phyloP scores from a whole-genome alignment of 2,888 invertebrate species.

The Ernsta delagoae region DNA sequence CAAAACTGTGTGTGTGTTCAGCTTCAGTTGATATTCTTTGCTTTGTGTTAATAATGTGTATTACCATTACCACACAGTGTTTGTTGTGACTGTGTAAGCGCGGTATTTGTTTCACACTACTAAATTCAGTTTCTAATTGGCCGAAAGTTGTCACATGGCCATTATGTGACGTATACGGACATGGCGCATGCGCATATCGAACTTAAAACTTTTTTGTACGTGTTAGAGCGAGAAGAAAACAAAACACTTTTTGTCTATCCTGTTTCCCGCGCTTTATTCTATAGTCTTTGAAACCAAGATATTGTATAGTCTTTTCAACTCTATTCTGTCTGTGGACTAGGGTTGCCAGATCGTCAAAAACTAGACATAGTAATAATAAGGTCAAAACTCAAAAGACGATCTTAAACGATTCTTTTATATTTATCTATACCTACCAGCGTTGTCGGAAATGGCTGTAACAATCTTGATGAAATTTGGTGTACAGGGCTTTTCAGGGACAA shows the following conservation, averaged over 20 bases:
- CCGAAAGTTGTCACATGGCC: slow-evolving; percentile 61
- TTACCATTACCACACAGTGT: slow-evolving; percentile 41
- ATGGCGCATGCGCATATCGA: slow-evolving; percentile 68
- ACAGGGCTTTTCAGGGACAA: too few relatives aligned
- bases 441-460: too few relatives aligned
- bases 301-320: not conserved
- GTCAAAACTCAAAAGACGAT: too few relatives aligned
- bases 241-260: slow-evolving; percentile 11
- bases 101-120: slow-evolving; percentile 62
- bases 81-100: slow-evolving; percentile 49
- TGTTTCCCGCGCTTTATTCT: not conserved
- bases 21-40: not conserved
- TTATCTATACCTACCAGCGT: too few relatives aligned
- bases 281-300: not conserved
- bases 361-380: too few relatives aligned
- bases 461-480: too few relatives aligned
- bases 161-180: slow-evolving; percentile 66
- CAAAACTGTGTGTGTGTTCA: not conserved
- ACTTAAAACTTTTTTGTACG: slow-evolving; percentile 63
- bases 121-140: slow-evolving; percentile 66
- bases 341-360: not conserved
- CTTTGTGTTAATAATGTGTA: too few relatives aligned
- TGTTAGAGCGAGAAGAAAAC: slow-evolving; percentile 52
- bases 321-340: not conserved
- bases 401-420: too few relatives aligned